Conservation (phyloP, 2,888 invertebrate genomes). For the Dynastes grantii region DNA sequence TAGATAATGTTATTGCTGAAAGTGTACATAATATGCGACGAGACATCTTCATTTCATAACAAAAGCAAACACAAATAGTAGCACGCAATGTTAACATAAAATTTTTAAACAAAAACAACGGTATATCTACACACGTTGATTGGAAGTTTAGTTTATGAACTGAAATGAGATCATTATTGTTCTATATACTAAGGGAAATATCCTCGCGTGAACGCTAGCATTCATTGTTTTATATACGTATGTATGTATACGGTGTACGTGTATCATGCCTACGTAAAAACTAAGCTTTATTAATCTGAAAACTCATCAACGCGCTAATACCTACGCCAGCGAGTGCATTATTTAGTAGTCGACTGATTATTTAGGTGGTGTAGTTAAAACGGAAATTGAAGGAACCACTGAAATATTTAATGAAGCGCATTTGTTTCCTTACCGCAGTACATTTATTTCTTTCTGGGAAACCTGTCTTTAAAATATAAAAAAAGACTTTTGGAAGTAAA, state of each 20-base stretch:
- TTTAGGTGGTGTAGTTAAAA: slow-evolving; percentile 3
- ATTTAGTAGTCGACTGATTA: slow-evolving; percentile 4
- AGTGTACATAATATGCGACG: too few species aligned
- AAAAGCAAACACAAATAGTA: not conserved
- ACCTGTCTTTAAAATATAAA: not conserved
- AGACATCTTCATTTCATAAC: not conserved
- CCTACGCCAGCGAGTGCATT: not conserved
- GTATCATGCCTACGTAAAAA: not conserved
- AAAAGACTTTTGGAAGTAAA: too few species aligned
- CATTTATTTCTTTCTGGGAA: not conserved
- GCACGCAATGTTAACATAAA: not conserved
- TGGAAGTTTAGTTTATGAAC: not conserved
- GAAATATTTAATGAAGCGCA: slow-evolving; percentile 9
- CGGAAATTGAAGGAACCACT: slow-evolving; percentile 11
- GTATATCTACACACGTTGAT: not conserved
- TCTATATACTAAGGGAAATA: not conserved
- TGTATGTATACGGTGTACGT: not conserved
- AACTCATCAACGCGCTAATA: not conserved
- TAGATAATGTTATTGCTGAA: too few species aligned
- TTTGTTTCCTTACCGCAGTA: slow-evolving; percentile 1
- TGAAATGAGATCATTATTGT: not conserved
- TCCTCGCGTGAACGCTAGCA: not conserved
- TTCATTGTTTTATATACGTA: not conserved
- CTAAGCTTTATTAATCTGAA: slow-evolving; percentile 2
- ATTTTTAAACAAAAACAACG: too few species aligned